phyloP scores from a whole-genome alignment of 2,888 invertebrate genomes.

The Caenorhabditis doughertyi region DNA sequence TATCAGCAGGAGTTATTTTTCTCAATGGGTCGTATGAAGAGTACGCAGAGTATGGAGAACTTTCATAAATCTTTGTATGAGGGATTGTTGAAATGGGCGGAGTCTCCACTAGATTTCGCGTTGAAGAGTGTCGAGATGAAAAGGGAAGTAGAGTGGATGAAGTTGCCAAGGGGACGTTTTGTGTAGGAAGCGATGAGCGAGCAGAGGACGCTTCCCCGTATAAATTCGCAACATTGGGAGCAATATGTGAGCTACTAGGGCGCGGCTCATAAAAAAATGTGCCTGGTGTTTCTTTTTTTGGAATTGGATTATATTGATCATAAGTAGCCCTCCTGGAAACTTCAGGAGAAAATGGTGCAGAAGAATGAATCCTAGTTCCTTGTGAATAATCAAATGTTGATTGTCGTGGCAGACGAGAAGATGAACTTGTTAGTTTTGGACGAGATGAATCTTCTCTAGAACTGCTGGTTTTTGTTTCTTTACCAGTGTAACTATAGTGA shows the following conservation, averaged over 20 bases:
- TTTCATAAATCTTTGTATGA: constrained; percentile 10
- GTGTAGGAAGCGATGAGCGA: constrained; percentile 4
- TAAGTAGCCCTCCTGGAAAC: background rate
- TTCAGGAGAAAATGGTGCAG: background rate
- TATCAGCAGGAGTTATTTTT: constrained; percentile 6
- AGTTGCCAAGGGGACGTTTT: constrained; percentile 48
- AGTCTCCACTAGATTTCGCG: constrained; percentile 2
- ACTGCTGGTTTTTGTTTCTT: background rate
- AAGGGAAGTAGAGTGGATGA: constrained; percentile 7
- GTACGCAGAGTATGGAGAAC: constrained; percentile 11
- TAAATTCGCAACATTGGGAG: constrained; percentile 9
- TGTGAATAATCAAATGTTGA: constrained; percentile 28
- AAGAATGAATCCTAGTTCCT: background rate
- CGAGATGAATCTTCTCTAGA: background rate
- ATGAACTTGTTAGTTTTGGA: background rate
- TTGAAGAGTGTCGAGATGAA: background rate
- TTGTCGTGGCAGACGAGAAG: constrained; percentile 6
- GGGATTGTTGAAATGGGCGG: background rate
- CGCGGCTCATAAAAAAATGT: background rate
- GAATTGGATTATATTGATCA: background rate
- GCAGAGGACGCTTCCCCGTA: constrained; percentile 27
- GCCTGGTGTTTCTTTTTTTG: background rate
- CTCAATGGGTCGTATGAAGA: constrained; percentile 13
- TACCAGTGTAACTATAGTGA: constrained; percentile 50
- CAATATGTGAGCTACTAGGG: background rate